A percentile compares a stretch with the other conserved stretches of the same genome.
Conservation (phyloP, 2,797 vertebrate species). For the Phrynocephalus forsythii region DNA sequence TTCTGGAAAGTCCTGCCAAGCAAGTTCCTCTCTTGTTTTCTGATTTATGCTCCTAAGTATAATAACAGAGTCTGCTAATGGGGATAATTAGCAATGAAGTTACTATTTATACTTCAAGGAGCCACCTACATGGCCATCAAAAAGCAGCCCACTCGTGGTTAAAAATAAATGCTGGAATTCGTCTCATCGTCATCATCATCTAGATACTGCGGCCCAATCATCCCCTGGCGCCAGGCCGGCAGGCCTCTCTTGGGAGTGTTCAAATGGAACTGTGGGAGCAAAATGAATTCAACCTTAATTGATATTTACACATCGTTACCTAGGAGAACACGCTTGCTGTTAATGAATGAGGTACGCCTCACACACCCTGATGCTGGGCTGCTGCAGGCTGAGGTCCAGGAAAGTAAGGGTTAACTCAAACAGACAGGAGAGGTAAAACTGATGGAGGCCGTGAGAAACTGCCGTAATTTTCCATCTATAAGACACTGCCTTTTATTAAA, state of each 20-base stretch:
- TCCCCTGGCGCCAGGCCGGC: background rate
- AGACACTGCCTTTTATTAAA: too few species aligned
- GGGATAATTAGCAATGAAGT: background rate
- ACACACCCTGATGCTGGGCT: too few species aligned
- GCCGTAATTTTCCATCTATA: too few species aligned
- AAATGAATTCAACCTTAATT: background rate
- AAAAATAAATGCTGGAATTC: background rate
- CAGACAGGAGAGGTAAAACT: too few species aligned
- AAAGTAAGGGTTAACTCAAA: background rate
- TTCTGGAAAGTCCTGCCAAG: background rate
- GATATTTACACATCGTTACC: background rate
- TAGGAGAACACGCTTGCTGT: background rate
- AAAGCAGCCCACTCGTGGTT: background rate
- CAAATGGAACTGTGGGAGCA: background rate
- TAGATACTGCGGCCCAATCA: background rate
- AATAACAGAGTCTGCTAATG: background rate
- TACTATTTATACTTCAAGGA: constrained; percentile 27
- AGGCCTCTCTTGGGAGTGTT: background rate
- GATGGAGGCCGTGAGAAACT: too few species aligned
- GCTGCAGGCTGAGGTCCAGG: too few species aligned
- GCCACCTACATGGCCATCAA: background rate
- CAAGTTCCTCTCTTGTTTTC: background rate
- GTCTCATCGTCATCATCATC: background rate
- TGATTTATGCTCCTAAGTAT: background rate
- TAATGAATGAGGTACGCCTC: background rate